Conservation (phyloP, 2,888 invertebrate genomes). For the Hyles lineata region DNA sequence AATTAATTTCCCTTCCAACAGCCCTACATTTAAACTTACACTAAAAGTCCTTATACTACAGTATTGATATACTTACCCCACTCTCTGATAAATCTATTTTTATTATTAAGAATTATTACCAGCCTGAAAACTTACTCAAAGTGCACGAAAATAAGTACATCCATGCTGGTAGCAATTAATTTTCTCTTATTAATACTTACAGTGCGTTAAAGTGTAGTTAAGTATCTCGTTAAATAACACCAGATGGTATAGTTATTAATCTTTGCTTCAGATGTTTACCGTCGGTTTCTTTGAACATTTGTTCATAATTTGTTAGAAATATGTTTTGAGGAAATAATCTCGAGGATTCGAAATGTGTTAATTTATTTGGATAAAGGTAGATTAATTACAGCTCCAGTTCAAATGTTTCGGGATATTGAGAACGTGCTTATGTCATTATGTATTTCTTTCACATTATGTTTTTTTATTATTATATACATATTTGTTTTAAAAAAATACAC, state of each 20-base stretch:
- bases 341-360: background rate
- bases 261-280: slow-evolving; percentile 40
- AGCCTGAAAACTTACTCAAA: too few species aligned
- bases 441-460: too few species aligned
- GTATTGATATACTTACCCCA: too few species aligned
- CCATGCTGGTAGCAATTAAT: background rate
- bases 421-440: too few species aligned
- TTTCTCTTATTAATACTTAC: slow-evolving; percentile 39
- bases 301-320: slow-evolving; percentile 12
- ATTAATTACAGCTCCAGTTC: too few species aligned
- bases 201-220: slow-evolving; percentile 42
- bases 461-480: background rate
- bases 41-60: too few species aligned
- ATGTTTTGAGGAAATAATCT: background rate
- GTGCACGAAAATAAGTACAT: too few species aligned
- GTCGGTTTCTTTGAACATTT: background rate
- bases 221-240: slow-evolving; percentile 41
- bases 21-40: too few species aligned
- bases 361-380: background rate
- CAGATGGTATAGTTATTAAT: slow-evolving; percentile 47
- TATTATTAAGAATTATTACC: too few species aligned
- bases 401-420: too few species aligned
- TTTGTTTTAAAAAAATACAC: background rate
- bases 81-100: too few species aligned
- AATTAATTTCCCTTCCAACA: too few species aligned